phyloP scores from a whole-genome alignment of 2,797 vertebrate genomes.

The Podarcis siculus region DNA sequence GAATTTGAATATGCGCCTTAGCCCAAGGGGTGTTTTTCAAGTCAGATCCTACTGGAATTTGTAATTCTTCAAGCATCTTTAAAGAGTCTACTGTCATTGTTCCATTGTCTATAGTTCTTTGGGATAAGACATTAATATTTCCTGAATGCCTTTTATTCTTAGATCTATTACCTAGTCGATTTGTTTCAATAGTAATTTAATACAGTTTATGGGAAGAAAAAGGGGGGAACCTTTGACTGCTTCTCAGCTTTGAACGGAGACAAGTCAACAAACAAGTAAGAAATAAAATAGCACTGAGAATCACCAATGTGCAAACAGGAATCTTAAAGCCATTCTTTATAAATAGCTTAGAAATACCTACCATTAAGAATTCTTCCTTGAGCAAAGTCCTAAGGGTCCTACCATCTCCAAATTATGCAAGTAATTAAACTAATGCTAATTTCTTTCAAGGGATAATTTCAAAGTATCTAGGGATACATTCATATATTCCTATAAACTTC shows the following conservation, averaged over 20 bases:
- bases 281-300: not conserved
- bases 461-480: conserved; percentile 14
- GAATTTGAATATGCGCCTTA: not conserved
- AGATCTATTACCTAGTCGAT: not conserved
- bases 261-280: not conserved
- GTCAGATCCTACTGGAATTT: not conserved
- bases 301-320: not conserved
- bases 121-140: not conserved
- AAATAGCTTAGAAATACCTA: conserved; percentile 14
- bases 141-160: not conserved
- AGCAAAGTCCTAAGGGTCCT: conserved; percentile 12
- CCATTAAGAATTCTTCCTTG: not conserved
- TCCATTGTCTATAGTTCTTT: not conserved
- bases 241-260: not conserved
- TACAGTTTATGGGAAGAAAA: not conserved
- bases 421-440: conserved; percentile 51
- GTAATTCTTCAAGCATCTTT: not conserved
- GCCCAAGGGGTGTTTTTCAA: not conserved
- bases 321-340: conserved; percentile 8
- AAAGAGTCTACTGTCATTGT: not conserved
- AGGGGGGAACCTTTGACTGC: not conserved
- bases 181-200: not conserved
- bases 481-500: conserved; percentile 28
- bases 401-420: conserved; percentile 1
- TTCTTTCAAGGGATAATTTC: conserved; percentile 49